A percentile compares a stretch with the other conserved stretches of the same genome.
Conservation (phyloP, 2,888 invertebrate species). For the Conomelus anceps region DNA sequence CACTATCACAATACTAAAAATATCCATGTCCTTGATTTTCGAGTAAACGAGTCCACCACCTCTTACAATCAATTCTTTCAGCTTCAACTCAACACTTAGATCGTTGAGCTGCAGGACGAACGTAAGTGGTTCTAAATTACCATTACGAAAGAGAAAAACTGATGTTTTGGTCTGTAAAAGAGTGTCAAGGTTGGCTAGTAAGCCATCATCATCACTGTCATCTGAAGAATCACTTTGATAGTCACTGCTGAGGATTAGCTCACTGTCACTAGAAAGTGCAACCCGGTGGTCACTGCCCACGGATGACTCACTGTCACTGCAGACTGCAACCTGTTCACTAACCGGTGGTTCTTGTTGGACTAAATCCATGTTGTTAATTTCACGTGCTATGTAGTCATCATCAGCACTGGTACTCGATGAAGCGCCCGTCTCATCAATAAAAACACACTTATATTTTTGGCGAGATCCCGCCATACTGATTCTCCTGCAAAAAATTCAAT, state of each 20-base stretch:
- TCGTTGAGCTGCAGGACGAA: background rate
- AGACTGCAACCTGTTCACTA: too few species aligned
- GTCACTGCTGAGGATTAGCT: too few species aligned
- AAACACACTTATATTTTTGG: background rate
- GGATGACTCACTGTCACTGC: too few species aligned
- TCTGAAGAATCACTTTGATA: too few species aligned
- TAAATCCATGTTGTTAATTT: background rate
- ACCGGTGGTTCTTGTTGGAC: background rate
- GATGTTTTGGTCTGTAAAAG: background rate
- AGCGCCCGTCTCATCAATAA: background rate
- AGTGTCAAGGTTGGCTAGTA: background rate
- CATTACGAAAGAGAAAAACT: background rate
- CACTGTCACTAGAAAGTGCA: background rate
- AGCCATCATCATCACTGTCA: background rate
- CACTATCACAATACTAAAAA: background rate
- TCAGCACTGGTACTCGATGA: background rate
- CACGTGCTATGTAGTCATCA: background rate
- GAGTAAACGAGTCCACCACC: background rate
- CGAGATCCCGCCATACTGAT: background rate
- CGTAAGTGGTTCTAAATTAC: background rate
- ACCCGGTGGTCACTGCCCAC: background rate
- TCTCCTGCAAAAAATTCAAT: background rate
- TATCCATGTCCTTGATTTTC: background rate
- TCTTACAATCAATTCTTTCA: background rate
- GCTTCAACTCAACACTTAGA: background rate